Evolutionary conservation across 1,140 invertebrate genomes (phyloP), one percentile per base, ranked within the genome.

Genomic region (Drosophila mauritiana): DNA sequence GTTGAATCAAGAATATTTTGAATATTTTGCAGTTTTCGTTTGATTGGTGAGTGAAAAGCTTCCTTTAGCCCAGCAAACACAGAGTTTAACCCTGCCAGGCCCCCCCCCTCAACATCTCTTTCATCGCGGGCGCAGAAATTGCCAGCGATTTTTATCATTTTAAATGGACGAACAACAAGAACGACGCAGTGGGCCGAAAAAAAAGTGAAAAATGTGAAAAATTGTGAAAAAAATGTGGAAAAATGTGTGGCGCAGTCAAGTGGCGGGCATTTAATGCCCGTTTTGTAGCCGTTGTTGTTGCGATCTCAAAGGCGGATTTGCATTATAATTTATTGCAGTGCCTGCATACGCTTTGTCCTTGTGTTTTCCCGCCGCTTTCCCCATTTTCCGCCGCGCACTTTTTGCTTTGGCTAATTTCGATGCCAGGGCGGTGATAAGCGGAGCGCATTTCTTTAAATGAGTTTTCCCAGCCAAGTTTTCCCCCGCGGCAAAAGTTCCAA

Each of bases 261-360:
- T 73, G 61, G 62, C 46, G 55, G 46, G 65, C 81, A 84, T 77
- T 85, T 80, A 84, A 76, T 65, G 81, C 43, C 79, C 58, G 45
- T 81, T 80, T 70, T 76, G 43, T 48, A 49, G 67, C 39, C 61
- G 37, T 63, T 70, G 76, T 85, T 83, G 80, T 65, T 83, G 76
- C 48, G 80, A 85, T 85, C 78, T 74, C 51, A 58, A 70, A 59
- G 62, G 36, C 55, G 78, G 82, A 85, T 85, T 85, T 85, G 78
- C 82, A 81, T 86, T 81, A 85, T 85, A 86, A 86, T 85, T 85
- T 85, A 85, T 85, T 81, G 81, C 83, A 84, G 45, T 59, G 77
- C 62, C 73, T 86, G 81, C 78, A 86, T 81, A 49, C 78, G 69
- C 63, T 77, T 69, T 68, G 49, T 39, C 46, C 63, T 54, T 37